Evolutionary conservation across 2,797 vertebrate genomes (phyloP), one percentile per base, ranked within the genome.

Genomic region (Schizopygopsis pylzovi): DNA sequence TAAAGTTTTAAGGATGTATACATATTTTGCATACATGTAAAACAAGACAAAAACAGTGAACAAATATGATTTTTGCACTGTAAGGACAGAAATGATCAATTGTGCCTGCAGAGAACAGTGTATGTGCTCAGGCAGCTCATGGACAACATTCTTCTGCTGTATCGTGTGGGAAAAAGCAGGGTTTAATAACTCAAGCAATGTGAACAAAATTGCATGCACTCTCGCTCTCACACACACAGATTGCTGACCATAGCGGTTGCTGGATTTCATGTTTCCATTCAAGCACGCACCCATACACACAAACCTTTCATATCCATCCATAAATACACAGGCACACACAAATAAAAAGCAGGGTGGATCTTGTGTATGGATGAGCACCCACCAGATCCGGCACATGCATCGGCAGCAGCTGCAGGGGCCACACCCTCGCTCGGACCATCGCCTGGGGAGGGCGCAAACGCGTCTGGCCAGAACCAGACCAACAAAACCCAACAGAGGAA

Each of bases 381-480:
- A 99, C 98, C 98, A 97, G 98, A 97, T 98, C 98, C 98, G 95
- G 96, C 97, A 94, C 97, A 99, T 91, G 97, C 97, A 97, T 99
- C 98, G 94, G 98, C 95, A 92, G 97, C 98, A 84, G 97, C 94
- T 90, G 96, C 92, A 89, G 94, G 96, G 90, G 96, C 94, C 88
- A 96, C 96, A 91, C 97, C 97, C 93, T 95, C 96, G 90, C 96
- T 95, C 91, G 97, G 96, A 95, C 97, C 97, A 90, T 99, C 98
- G 94, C 97, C 97, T 91, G 98, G 98, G 95, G 98, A 99, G 94
- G 97, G 96, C 94, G 98, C 98, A 97, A 99, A 99, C 90, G 97
- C 97, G 95, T 98, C 98, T 99, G 96, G 92, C 94, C 94, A 70
- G 39, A 93, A 95, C 93, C 89, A 93, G 91, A 94, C 94, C 91